Evolutionary conservation across 2,888 invertebrate species (phyloP), one percentile per base, ranked within the genome.

Genomic region (Meteorus cinctellus): DNA sequence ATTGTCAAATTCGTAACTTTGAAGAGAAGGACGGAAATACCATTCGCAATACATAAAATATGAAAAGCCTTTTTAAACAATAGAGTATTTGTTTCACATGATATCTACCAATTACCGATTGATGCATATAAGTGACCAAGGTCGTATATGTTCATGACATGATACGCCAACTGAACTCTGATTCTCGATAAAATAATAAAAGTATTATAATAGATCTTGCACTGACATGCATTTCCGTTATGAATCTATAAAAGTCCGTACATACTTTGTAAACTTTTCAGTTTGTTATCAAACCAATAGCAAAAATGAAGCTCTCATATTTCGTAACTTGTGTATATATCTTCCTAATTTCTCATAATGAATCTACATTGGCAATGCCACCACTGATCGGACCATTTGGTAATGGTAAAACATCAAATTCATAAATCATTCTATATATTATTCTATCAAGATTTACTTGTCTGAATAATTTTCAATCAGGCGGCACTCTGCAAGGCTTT

Each of bases 141-240:
- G 29, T 24, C 68, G 16, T 2, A n/a, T 12, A 10, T 24, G 24
- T 29, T 14, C 68, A 51, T 68, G 48, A 51, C 45, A 48, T 67
- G 45, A 48, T 51, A 27, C 19, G 14, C 19, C 24, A 12, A 48
- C 48, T 51, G 12, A 68, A 29, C 29, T 51, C 48, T 16, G 51
- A 68, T 45, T 29, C 27, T 62, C 45, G 45, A 72, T 62, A 62
- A 72, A 72, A 63, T 72, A 27, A 72, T 62, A 27, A 72, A 62
- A 72, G 60, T 45, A 27, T 27, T 27, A 36, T 48, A 27, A 72
- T 45, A 60, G 62, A 36, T n/a, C 24, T 24, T 14, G 27, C 2
- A 29, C n/a, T n/a, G n/a, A n/a, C 71, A 72, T 72, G 71, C 62
- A 72, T 72, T 72, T 72, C 71, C 71, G 71, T 60, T 60, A 36